Evolutionary conservation across 1,140 invertebrate genomes (phyloP), one percentile per base, ranked within the genome.

Genomic region (Achroia grisella): DNA sequence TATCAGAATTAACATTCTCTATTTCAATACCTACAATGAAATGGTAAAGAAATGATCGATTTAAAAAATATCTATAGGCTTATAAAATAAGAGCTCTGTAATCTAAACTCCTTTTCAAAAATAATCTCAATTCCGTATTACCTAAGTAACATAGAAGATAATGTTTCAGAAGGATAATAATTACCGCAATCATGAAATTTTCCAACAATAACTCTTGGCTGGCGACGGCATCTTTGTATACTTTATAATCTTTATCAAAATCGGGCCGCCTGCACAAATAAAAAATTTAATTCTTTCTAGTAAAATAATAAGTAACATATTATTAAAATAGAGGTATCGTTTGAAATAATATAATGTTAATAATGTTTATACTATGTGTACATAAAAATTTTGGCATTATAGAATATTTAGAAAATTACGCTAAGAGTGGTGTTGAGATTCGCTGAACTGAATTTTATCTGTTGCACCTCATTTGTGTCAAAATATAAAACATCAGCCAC

Each of bases 211-310:
- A 67, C 76, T 96, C 93, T 1, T 93, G 90, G 42, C 92, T 89
- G 1, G 86, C 86, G 3, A 95, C 89, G 28, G 86, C 84, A 42
- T 90, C 88, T 50, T 92, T 91, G 65, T 94, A 96, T n/a, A 90
- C 87, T 34, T 91, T 90, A 68, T 91, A 95, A 75, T 96, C 94
- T 23, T 83, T 85, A 57, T 95, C 92, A 70, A 96, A 96, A 64
- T 85, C 81, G 0, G 77, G 74, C 15, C 77, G 71, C 39, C 81
- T 85, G 48, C 8, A 23, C 36, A 66, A 65, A 43, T 10, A n/a
- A n/a, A n/a, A n/a, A n/a, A n/a, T n/a, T n/a, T n/a, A 51, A 27
- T 45, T 33, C 32, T 33, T 31, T 40, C 31, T 50, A 23, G n/a
- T 34, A 42, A 15, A 51, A 44, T 6, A 37, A 10, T 13, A 6